Conservation (phyloP, 2,797 vertebrate species). For the Pachyuromys duprasi region DNA sequence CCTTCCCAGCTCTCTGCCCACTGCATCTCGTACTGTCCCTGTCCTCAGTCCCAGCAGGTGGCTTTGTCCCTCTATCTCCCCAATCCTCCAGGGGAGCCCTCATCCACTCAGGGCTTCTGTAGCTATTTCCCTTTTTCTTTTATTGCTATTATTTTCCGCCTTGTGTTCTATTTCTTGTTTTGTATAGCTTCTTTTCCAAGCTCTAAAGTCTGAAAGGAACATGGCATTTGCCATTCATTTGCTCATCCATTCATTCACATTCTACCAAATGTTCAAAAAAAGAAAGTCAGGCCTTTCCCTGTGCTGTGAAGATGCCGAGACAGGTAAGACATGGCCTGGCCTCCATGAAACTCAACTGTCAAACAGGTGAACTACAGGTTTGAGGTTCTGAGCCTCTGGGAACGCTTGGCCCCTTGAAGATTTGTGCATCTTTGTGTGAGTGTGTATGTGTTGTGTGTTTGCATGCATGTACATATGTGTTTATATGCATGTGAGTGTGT, state of each 20-base stretch:
- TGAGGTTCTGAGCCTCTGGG: neutral
- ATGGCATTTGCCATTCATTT: neutral
- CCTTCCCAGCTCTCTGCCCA: constrained; percentile 45
- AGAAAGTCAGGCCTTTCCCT: neutral
- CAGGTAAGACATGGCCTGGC: neutral
- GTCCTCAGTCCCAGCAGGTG: accelerated
- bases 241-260: neutral
- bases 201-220: constrained; percentile 21
- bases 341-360: neutral
- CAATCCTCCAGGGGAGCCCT: neutral
- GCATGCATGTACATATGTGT: neutral
- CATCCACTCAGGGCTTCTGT: neutral
- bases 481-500: neutral
- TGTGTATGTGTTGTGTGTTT: neutral
- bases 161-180: neutral
- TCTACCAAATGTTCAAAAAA: neutral
- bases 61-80: neutral
- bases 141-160: neutral
- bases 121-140: neutral
- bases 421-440: neutral
- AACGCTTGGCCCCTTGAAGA: neutral
- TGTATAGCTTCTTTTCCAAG: neutral
- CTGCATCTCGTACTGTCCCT: neutral
- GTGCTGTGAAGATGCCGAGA: neutral
- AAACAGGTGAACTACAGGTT: neutral